Evolutionary conservation across 1,140 invertebrate genomes (phyloP).

Genomic region (Colletes latitarsis): DNA sequence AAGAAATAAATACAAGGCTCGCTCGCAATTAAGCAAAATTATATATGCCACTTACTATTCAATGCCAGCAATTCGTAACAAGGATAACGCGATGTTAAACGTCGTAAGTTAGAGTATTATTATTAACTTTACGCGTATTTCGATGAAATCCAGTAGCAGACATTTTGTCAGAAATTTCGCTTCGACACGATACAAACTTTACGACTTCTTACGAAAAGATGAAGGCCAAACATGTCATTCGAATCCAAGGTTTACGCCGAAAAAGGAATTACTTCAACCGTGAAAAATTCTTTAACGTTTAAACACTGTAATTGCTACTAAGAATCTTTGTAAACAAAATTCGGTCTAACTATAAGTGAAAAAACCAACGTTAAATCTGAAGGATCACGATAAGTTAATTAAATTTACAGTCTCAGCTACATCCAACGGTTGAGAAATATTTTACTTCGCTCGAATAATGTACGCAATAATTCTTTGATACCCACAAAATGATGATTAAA

Average conservation of each 20-base stretch:
- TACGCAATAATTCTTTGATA: no score
- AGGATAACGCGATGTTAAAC: neutral
- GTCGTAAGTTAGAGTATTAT: neutral
- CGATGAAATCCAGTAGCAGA: neutral
- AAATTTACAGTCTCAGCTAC: no score
- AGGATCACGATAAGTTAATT: no score
- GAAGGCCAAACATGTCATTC: no score
- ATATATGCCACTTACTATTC: neutral
- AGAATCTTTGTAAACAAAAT: no score
- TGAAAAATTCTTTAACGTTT: slow-evolving; percentile 14
- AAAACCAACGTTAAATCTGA: no score
- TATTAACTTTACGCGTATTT: neutral
- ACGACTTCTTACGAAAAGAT: no score
- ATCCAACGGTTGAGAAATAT: no score
- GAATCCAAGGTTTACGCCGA: slow-evolving; percentile 20
- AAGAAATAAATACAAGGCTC: neutral
- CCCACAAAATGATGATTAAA: no score
- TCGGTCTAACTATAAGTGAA: no score
- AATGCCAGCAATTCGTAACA: slow-evolving; percentile 5
- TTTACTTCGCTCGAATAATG: no score
- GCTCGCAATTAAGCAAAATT: slow-evolving; percentile 21
- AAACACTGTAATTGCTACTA: no score
- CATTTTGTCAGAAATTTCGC: neutral
- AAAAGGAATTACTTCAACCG: neutral
- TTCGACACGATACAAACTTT: neutral